Percentiles rank a stretch among this genome's conserved stretches.
Conservation (phyloP, 1,140 invertebrate genomes). For the Vanessa atalanta region DNA sequence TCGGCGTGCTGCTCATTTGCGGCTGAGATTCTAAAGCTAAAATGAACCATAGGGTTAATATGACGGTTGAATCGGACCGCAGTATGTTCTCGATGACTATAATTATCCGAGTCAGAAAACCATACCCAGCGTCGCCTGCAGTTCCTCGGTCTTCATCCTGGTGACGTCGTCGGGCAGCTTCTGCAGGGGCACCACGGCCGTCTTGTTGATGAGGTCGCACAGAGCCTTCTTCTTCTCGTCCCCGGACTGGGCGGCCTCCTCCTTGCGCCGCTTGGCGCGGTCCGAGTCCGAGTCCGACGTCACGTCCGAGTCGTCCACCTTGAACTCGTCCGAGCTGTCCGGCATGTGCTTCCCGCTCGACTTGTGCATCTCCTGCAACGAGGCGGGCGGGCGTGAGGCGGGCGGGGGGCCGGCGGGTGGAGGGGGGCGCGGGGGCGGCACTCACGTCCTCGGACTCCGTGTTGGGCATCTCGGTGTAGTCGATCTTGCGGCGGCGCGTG, state of each 20-base stretch:
- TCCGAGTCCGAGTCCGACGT: conserved; percentile 61
- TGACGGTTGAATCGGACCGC: background rate
- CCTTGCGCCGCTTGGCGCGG: conserved; percentile 45
- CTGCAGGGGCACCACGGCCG: conserved; percentile 66
- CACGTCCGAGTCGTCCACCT: conserved; percentile 56
- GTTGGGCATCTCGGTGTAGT: conserved; percentile 86
- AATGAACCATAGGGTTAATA: background rate
- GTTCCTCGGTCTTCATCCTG: conserved; percentile 57
- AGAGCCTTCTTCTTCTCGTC: conserved; percentile 45
- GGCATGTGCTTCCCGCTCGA: conserved; percentile 80
- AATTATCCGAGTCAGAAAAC: background rate
- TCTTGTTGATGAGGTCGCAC: conserved; percentile 58
- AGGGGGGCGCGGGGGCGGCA: background rate
- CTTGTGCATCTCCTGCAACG: conserved; percentile 77
- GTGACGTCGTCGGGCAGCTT: conserved; percentile 72
- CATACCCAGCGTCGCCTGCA: conserved; percentile 7
- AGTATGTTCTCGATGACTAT: background rate
- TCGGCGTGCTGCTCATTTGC: conserved; percentile 18
- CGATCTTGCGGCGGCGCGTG: conserved; percentile 84
- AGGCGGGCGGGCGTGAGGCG: background rate
- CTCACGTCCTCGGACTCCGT: conserved; percentile 86
- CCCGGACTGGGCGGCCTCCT: conserved; percentile 28
- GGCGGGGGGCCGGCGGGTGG: background rate
- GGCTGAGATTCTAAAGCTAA: conserved; percentile 15
- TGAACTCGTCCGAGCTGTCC: conserved; percentile 80